phyloP scores from a whole-genome alignment of 2,113 vertebrate species.

The Nycticryphes semicollaris region DNA sequence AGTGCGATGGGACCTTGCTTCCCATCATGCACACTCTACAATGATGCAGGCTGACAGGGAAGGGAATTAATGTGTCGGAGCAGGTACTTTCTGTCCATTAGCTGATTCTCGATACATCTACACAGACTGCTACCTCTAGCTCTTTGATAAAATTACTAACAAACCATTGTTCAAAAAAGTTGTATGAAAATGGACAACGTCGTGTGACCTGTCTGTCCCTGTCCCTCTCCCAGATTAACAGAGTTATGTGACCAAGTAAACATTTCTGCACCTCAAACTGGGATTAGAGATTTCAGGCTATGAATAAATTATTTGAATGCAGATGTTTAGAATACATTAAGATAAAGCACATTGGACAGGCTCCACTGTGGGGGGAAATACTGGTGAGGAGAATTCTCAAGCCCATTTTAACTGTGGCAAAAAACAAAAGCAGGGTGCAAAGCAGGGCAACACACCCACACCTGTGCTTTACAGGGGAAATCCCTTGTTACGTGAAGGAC shows the following conservation, averaged over 20 bases:
- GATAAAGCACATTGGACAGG: slow-evolving; percentile 53
- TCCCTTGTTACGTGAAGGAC: background rate
- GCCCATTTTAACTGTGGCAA: slow-evolving; percentile 72
- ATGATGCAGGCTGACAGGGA: slow-evolving; percentile 90
- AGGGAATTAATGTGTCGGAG: slow-evolving; percentile 85
- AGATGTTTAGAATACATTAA: slow-evolving; percentile 81
- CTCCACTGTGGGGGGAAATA: slow-evolving; percentile 54
- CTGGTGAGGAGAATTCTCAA: slow-evolving; percentile 75
- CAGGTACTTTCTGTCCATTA: slow-evolving; percentile 87
- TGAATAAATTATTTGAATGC: slow-evolving; percentile 79
- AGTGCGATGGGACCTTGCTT: slow-evolving; percentile 81
- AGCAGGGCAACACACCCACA: slow-evolving; percentile 48
- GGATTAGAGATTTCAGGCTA: slow-evolving; percentile 69
- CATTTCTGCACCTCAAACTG: slow-evolving; percentile 55
- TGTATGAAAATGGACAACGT: background rate
- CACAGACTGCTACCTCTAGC: slow-evolving; percentile 58
- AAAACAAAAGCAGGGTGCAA: slow-evolving; percentile 67
- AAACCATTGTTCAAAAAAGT: background rate
- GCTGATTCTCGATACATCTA: slow-evolving; percentile 70
- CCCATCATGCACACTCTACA: slow-evolving; percentile 83
- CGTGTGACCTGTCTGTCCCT: slow-evolving; percentile 29
- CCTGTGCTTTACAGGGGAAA: slow-evolving; percentile 1
- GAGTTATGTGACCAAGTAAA: slow-evolving; percentile 64
- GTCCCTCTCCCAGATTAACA: slow-evolving; percentile 28
- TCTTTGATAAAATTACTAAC: slow-evolving; percentile 61